Conservation (phyloP, 1,140 invertebrate genomes). For the Araneus ventricosus region DNA sequence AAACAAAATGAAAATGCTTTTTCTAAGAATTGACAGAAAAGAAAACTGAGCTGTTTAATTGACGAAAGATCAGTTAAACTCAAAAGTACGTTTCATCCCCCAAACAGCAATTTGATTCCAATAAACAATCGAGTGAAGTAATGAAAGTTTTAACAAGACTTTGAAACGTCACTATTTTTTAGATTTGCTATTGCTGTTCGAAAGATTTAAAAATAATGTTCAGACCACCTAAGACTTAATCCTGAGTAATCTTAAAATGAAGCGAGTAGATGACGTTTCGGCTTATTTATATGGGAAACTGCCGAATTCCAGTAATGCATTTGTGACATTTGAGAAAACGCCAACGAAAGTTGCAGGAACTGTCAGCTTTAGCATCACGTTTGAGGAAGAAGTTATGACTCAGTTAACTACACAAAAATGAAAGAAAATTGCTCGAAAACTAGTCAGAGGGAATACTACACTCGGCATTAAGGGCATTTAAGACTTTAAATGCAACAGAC, state of each 20-base stretch:
- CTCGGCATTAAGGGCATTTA: not conserved
- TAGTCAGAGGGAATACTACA: not conserved
- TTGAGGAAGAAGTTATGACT: not conserved
- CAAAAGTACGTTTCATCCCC: too few relatives aligned
- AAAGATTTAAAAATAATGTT: not conserved
- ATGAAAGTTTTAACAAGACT: too few relatives aligned
- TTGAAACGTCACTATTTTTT: too few relatives aligned
- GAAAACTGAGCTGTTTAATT: too few relatives aligned
- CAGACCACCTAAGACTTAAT: slow-evolving; percentile 8
- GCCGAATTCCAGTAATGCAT: not conserved
- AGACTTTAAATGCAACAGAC: not conserved
- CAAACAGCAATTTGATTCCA: too few relatives aligned
- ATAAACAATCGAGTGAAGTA: too few relatives aligned
- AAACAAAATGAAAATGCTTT: too few relatives aligned
- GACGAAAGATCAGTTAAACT: too few relatives aligned
- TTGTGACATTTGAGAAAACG: not conserved
- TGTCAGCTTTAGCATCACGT: not conserved
- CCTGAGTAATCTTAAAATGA: slow-evolving; percentile 13
- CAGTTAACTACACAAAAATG: slow-evolving; percentile 9
- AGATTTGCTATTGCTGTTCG: not conserved
- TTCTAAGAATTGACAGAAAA: too few relatives aligned
- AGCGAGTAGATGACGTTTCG: not conserved
- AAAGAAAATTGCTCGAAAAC: not conserved
- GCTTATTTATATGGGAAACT: slow-evolving; percentile 38
- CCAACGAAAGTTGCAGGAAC: not conserved